Conservation (phyloP, 2,797 vertebrate genomes). For the Siniperca undulata region DNA sequence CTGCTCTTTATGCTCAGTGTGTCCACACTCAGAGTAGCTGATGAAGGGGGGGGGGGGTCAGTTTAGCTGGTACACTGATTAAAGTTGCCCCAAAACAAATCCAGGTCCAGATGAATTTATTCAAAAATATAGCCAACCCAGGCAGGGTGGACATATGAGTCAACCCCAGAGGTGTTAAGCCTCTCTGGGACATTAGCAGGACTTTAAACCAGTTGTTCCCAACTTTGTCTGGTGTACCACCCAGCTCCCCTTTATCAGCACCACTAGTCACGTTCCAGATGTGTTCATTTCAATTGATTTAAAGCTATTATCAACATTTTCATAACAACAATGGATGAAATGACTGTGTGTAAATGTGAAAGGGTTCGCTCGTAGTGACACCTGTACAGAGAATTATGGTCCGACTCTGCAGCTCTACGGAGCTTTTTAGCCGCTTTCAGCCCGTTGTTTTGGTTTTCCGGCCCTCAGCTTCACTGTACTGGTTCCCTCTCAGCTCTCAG, state of each 20-base stretch:
- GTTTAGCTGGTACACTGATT: slow-evolving; percentile 47
- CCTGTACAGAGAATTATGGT: no score
- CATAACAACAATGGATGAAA: not conserved
- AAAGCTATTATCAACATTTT: no score
- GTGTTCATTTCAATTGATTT: no score
- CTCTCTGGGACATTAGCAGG: not conserved
- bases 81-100: slow-evolving; percentile 48
- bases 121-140: not conserved
- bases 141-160: not conserved
- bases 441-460: no score
- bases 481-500: no score
- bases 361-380: no score
- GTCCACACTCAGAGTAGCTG: slow-evolving; percentile 7
- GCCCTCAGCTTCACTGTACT: no score
- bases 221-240: not conserved
- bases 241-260: not conserved
- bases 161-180: not conserved
- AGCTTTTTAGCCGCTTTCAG: no score
- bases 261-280: no score
- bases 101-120: not conserved
- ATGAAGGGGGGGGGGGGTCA: slow-evolving; percentile 18
- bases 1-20: slow-evolving; percentile 29
- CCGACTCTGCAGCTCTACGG: no score
- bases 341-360: no score
- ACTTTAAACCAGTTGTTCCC: not conserved